Evolutionary conservation across 2,888 invertebrate genomes (phyloP).

Genomic region (Xanthia icteritia): DNA sequence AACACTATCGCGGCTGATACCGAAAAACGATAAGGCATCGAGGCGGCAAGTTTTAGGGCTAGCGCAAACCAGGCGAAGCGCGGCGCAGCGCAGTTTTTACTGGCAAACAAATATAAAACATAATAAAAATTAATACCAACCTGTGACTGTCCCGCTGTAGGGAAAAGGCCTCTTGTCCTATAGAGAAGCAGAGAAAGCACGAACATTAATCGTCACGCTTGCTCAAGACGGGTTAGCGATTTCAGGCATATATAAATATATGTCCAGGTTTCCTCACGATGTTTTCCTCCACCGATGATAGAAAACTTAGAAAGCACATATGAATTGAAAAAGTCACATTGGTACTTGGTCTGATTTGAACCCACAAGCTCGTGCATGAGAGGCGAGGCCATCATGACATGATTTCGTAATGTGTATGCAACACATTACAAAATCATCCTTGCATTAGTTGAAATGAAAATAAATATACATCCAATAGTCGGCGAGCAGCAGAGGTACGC

Average conservation of each 20-base stretch:
- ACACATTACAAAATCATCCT: background rate
- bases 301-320: background rate
- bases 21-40: conserved; percentile 54
- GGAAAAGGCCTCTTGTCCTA: background rate
- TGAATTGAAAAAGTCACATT: background rate
- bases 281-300: background rate
- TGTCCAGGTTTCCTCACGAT: background rate
- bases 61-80: background rate
- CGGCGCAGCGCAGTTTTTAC: background rate
- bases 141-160: background rate
- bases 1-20: conserved; percentile 53
- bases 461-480: background rate
- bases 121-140: background rate
- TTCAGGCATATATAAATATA: background rate
- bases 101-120: background rate
- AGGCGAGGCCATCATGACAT: too few relatives aligned
- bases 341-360: background rate
- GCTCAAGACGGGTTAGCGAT: background rate
- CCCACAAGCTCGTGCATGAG: background rate
- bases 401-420: too few relatives aligned
- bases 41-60: conserved; percentile 40
- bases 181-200: too few relatives aligned
- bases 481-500: background rate
- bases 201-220: background rate
- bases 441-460: background rate